These are phyloP conservation scores for Drosophila funebris DNA, from an alignment of 1,140 invertebrate genomes.

Conservation along the genomic window DNA sequence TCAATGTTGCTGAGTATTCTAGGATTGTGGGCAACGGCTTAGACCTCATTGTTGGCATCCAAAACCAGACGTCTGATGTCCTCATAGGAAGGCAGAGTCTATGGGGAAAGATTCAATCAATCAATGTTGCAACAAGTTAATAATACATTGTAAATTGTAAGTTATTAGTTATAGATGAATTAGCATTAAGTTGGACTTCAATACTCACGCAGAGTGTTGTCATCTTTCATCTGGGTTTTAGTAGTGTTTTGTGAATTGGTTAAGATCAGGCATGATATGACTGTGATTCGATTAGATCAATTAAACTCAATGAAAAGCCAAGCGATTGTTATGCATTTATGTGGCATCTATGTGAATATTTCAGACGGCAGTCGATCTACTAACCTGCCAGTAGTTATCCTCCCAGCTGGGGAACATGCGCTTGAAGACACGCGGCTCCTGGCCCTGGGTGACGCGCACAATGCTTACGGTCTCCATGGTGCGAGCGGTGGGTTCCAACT, in stretches of 20 bases:
- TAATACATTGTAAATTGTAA: neutral
- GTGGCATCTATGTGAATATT: neutral
- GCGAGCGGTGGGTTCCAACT: constrained; percentile 85
- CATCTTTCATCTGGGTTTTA: constrained; percentile 16
- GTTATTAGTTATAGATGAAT: constrained; percentile 1
- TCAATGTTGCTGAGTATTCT: constrained; percentile 63
- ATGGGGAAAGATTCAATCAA: neutral
- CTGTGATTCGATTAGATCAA: neutral
- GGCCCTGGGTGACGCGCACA: constrained; percentile 87
- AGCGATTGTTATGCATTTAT: neutral
- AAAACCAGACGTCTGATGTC: constrained; percentile 61
- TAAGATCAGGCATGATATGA: constrained; percentile 13
- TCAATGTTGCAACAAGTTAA: neutral
- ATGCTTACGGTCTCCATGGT: constrained; percentile 86
- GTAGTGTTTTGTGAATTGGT: constrained; percentile 23
- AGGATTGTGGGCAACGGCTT: constrained; percentile 1
- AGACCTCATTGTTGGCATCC: constrained; percentile 71
- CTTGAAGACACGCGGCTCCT: constrained; percentile 88
- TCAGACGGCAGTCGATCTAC: constrained; percentile 42
- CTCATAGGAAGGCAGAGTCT: constrained; percentile 66
- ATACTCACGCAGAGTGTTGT: constrained; percentile 47
- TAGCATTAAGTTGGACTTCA: constrained; percentile 11
- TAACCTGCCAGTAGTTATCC: constrained; percentile 86
- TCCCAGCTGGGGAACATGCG: constrained; percentile 89
- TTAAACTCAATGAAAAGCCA: neutral